These are phyloP conservation scores for Zapornia atra DNA, from an alignment of 2,113 vertebrate species.

Conservation along the genomic window DNA sequence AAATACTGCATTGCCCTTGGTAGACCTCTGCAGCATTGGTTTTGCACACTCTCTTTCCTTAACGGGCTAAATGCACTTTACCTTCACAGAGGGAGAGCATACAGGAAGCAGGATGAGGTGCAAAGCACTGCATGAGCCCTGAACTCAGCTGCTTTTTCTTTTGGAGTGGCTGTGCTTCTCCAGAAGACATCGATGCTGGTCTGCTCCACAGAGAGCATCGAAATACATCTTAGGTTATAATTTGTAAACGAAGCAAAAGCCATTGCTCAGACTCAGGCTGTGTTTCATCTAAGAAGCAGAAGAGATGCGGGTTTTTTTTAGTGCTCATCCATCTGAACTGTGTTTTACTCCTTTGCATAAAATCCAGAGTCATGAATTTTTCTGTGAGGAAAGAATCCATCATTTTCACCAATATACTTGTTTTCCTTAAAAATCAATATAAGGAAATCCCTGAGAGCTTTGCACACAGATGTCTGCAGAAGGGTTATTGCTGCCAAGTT, in stretches of 20 bases:
- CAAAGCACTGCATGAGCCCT: neutral
- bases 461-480: conserved; percentile 59
- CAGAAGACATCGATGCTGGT: neutral
- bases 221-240: neutral
- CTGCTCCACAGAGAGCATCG: neutral
- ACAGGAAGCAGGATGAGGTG: neutral
- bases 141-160: neutral
- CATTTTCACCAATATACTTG: conserved; percentile 14
- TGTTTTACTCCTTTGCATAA: neutral
- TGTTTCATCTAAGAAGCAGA: neutral
- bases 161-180: neutral
- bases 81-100: neutral
- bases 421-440: conserved; percentile 45
- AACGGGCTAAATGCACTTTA: neutral
- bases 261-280: neutral
- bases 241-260: neutral
- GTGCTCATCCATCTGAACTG: neutral
- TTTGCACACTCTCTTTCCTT: neutral
- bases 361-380: neutral
- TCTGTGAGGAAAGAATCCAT: neutral
- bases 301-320: neutral
- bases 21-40: neutral
- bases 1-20: neutral
- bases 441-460: conserved; percentile 49
- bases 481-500: conserved; percentile 59